phyloP scores from a whole-genome alignment of 1,140 invertebrate species.

The Drosophila tristis region DNA sequence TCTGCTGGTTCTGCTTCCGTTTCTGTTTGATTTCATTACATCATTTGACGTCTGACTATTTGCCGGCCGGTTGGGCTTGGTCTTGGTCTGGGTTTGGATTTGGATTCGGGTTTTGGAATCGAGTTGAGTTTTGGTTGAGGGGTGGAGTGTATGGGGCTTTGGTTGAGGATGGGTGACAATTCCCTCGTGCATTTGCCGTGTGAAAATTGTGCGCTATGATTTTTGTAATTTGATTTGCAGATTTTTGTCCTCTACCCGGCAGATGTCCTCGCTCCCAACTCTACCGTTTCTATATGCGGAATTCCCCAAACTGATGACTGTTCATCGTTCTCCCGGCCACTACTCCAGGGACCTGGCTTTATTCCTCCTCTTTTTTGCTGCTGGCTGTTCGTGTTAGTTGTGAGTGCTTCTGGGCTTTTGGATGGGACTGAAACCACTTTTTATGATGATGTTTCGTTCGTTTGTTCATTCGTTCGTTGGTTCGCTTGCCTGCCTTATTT shows the following conservation, averaged over 20 bases:
- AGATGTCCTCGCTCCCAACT: background rate
- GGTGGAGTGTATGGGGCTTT: too few species aligned
- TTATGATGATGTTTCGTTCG: slow-evolving; percentile 70
- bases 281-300: slow-evolving; percentile 19
- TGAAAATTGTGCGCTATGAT: slow-evolving; percentile 80
- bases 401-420: slow-evolving; percentile 56
- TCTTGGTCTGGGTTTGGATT: slow-evolving; percentile 23
- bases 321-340: background rate
- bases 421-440: slow-evolving; percentile 33
- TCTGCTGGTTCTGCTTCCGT: slow-evolving; percentile 26
- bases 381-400: slow-evolving; percentile 48
- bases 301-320: slow-evolving; percentile 64
- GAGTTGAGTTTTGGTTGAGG: background rate
- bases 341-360: slow-evolving; percentile 49
- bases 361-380: slow-evolving; percentile 9
- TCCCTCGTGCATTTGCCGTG: slow-evolving; percentile 70
- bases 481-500: slow-evolving; percentile 27
- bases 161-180: slow-evolving; percentile 18
- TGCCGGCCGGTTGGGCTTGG: slow-evolving; percentile 59
- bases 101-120: slow-evolving; percentile 1
- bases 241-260: slow-evolving; percentile 48
- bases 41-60: slow-evolving; percentile 80
- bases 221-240: slow-evolving; percentile 83
- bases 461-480: slow-evolving; percentile 15
- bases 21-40: slow-evolving; percentile 80